Evolutionary conservation across 2,797 vertebrate species (phyloP).

Genomic region (Enteromius afrohamiltoni): DNA sequence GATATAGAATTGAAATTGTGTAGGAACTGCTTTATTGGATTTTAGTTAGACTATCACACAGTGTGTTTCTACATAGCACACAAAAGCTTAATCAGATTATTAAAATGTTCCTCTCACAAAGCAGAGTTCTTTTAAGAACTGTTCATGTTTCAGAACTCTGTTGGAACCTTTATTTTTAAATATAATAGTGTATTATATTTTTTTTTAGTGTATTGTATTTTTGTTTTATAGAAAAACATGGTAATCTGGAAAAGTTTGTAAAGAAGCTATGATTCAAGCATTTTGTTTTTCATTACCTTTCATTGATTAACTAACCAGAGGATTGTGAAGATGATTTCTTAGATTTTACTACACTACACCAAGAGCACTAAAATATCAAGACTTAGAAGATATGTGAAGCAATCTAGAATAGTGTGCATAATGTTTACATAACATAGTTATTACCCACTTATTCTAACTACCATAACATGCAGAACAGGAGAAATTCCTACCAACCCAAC

Average conservation of each 20-base stretch:
- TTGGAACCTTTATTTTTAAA: background rate
- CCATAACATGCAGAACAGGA: background rate
- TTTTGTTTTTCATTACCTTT: background rate
- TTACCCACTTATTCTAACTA: no score
- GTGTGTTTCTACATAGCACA: background rate
- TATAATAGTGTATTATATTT: background rate
- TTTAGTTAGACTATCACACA: background rate
- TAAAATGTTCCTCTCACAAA: no score
- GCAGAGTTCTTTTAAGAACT: no score
- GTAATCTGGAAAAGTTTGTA: background rate
- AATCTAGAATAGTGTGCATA: background rate
- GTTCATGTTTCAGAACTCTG: background rate
- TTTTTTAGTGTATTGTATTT: background rate
- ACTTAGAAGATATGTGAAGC: background rate
- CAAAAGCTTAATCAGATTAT: no score
- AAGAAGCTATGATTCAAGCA: background rate
- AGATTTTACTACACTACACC: background rate
- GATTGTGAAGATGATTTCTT: background rate
- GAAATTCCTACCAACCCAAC: background rate
- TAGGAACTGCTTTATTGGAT: background rate
- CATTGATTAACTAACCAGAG: background rate
- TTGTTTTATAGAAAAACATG: background rate
- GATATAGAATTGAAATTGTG: background rate
- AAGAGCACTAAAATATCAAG: background rate
- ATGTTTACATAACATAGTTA: background rate